Base-by-base conservation (phyloP, 2,113 vertebrate species). In the Oxyruncus cristatus region DNA sequence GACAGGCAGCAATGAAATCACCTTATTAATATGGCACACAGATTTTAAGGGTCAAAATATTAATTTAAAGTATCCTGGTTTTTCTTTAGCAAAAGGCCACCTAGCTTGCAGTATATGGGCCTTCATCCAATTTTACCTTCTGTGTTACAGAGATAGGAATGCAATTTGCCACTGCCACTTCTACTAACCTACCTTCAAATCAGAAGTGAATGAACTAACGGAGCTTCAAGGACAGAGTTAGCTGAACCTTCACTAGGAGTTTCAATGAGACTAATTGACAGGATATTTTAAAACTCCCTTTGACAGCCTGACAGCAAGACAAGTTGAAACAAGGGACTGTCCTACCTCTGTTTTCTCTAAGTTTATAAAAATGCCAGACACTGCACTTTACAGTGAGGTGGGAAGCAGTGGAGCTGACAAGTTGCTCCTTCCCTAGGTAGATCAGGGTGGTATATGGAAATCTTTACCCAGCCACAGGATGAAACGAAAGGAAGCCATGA, bases 401-500 rank as follows among this genome's bases (percentile, higher is more conserved):
- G 21, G 20, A 73, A 11, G n/a, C 9, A 65, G 21, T 1, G 1
- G 24, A 90, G 23, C 19, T 0, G 0, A 46, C 39, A 44, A 41
- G 59, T n/a, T 30, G 15, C 6, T 79, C 12, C 37, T 76, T 87
- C 13, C 24, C 37, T 59, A 56, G 4, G 50, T 8, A n/a, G 35
- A 21, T 28, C 24, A 46, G 8, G 8, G 27, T 32, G 15, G 13
- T 16, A 28, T 18, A 39, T 8, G 19, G 8, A 49, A 84, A 22
- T 24, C 28, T 91, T 73, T 24, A 71, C 27, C 15, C 20, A 27
- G 27, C 22, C 23, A 59, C 16, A 42, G n/a, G 41, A n/a, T 26
- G 1, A 75, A 39, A 0, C n/a, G 50, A 78, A 85, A 87, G n/a
- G 21, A 85, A 76, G 17, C 12, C 12, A 32, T 10, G 10, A 66